Evolutionary conservation across 2,888 invertebrate genomes (phyloP).

Genomic region (Cotesia congregata): DNA sequence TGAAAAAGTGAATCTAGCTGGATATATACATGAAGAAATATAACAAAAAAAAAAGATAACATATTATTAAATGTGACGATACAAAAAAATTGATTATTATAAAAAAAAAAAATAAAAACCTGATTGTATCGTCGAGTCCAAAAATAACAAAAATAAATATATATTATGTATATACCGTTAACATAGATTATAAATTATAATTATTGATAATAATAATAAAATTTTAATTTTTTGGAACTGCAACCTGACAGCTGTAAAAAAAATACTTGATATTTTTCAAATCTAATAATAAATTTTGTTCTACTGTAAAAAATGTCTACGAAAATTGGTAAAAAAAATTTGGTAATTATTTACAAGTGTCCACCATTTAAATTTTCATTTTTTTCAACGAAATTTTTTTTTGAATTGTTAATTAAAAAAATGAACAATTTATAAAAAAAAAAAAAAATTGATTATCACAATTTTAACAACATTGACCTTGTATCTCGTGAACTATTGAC

Average conservation of each 20-base stretch:
- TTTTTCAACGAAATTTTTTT: too few relatives aligned
- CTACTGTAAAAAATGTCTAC: too few relatives aligned
- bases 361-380: too few relatives aligned
- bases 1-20: conserved; percentile 26
- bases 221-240: too few relatives aligned
- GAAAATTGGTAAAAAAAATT: too few relatives aligned
- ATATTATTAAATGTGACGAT: not conserved
- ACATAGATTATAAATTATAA: conserved; percentile 63
- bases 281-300: not conserved
- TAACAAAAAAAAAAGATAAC: conserved; percentile 34
- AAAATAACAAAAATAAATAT: conserved; percentile 51
- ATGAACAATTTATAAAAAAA: too few relatives aligned
- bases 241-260: not conserved
- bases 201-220: conserved; percentile 14
- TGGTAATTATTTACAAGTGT: too few relatives aligned
- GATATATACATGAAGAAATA: conserved; percentile 10
- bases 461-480: too few relatives aligned
- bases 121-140: conserved; percentile 50
- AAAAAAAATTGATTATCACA: too few relatives aligned
- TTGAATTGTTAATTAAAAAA: too few relatives aligned
- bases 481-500: too few relatives aligned
- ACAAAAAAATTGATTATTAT: conserved; percentile 46
- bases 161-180: conserved; percentile 65
- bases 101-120: conserved; percentile 47
- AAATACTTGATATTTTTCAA: conserved; percentile 12